phyloP scores from a whole-genome alignment of 1,140 invertebrate species.

The Rhopalosiphum padi region DNA sequence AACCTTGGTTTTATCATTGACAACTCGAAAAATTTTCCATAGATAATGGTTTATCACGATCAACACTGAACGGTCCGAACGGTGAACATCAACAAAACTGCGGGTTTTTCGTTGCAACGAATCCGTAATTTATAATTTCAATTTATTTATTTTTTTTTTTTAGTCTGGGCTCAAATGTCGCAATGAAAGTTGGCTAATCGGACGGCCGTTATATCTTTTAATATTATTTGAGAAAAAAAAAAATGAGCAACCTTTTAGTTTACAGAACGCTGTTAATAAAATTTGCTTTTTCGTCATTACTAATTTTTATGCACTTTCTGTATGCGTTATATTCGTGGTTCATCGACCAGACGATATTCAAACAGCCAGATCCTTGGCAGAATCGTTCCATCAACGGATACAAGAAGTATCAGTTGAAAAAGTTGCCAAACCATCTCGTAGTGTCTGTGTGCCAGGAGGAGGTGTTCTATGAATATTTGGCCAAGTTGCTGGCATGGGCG shows the following conservation, averaged over 20 bases:
- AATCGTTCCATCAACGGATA: neutral
- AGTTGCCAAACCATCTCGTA: conserved; percentile 19
- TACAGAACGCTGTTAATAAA: neutral
- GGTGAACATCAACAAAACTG: conserved; percentile 1
- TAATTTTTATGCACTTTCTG: neutral
- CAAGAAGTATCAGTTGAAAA: neutral
- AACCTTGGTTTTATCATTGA: conserved; percentile 17
- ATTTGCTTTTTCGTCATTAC: neutral
- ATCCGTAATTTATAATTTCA: neutral
- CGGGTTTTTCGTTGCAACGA: neutral
- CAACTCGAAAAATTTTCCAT: neutral
- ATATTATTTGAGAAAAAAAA: neutral
- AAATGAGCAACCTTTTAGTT: neutral
- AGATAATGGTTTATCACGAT: neutral
- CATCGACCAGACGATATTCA: neutral
- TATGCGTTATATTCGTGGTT: conserved; percentile 36
- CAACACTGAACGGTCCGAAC: neutral
- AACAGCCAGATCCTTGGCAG: neutral
- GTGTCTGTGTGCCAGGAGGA: conserved; percentile 40
- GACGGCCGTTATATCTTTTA: neutral
- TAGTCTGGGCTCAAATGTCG: neutral
- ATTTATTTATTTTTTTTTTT: neutral
- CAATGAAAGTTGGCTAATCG: neutral
- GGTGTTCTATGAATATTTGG: conserved; percentile 17
- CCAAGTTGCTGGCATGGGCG: conserved; percentile 31